phyloP scores from a whole-genome alignment of 1,140 invertebrate species.

The Drosophila murphyi region DNA sequence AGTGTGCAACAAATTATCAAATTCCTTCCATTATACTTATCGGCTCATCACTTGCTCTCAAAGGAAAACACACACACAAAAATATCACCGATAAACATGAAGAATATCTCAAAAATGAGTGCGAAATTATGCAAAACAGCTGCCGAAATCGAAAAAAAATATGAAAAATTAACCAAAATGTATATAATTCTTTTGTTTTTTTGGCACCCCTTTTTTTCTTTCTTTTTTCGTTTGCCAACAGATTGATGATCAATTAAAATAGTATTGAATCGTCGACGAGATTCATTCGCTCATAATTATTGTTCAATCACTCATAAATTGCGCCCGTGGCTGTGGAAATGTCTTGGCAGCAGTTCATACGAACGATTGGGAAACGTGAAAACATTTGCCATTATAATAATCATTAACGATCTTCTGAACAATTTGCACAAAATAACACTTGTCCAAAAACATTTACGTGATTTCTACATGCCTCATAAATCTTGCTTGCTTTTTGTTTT shows the following conservation, averaged over 20 bases:
- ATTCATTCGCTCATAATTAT: conserved; percentile 68
- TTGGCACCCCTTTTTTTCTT: conserved; percentile 6
- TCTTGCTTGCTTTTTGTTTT: conserved; percentile 40
- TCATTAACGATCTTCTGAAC: conserved; percentile 14
- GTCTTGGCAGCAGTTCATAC: conserved; percentile 12
- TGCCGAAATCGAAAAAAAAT: conserved; percentile 29
- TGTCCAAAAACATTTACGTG: conserved; percentile 1
- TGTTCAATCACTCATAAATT: conserved; percentile 70
- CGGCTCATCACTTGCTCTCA: conserved; percentile 28
- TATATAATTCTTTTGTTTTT: conserved; percentile 34
- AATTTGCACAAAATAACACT: background rate
- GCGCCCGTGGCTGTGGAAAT: conserved; percentile 33
- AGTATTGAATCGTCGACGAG: conserved; percentile 48
- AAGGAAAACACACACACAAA: conserved; percentile 7
- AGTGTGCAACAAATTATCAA: background rate
- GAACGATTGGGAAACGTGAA: conserved; percentile 6
- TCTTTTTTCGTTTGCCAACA: conserved; percentile 33
- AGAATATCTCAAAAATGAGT: conserved; percentile 31
- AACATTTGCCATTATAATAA: conserved; percentile 9
- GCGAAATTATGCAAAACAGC: conserved; percentile 64
- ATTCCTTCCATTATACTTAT: conserved; percentile 1
- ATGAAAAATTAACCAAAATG: conserved; percentile 20
- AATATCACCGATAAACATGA: conserved; percentile 28
- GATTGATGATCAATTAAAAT: conserved; percentile 80
- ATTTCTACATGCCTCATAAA: background rate